These are phyloP conservation scores for Coenonympha glycerion DNA, from an alignment of 2,888 invertebrate genomes.

Conservation along the genomic window DNA sequence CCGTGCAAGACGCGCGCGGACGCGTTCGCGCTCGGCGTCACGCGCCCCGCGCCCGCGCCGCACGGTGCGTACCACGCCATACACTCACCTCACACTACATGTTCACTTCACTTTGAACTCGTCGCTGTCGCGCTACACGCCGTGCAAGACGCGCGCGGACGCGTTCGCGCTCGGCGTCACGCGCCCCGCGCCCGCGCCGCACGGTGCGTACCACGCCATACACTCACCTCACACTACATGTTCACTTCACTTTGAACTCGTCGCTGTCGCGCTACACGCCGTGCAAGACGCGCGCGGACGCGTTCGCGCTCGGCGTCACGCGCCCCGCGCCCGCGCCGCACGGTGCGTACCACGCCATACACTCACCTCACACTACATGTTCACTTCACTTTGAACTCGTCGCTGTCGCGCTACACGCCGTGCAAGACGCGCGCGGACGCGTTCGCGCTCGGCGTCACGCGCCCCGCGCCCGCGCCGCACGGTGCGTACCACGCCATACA, in stretches of 20 bases:
- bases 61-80: background rate
- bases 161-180: constrained; percentile 33
- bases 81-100: too few relatives aligned
- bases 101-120: too few relatives aligned
- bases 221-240: too few relatives aligned
- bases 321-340: background rate
- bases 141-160: background rate
- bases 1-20: too few relatives aligned
- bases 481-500: constrained; percentile 31
- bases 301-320: too few relatives aligned
- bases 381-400: too few relatives aligned
- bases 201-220: constrained; percentile 34
- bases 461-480: constrained; percentile 46
- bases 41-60: background rate
- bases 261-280: too few relatives aligned
- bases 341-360: background rate
- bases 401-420: background rate
- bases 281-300: too few relatives aligned
- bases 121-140: background rate
- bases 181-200: constrained; percentile 47
- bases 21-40: too few relatives aligned
- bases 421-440: background rate
- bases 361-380: too few relatives aligned
- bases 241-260: too few relatives aligned
- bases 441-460: constrained; percentile 36